phyloP scores from a whole-genome alignment of 2,888 invertebrate genomes.

The Hipparchia semele region DNA sequence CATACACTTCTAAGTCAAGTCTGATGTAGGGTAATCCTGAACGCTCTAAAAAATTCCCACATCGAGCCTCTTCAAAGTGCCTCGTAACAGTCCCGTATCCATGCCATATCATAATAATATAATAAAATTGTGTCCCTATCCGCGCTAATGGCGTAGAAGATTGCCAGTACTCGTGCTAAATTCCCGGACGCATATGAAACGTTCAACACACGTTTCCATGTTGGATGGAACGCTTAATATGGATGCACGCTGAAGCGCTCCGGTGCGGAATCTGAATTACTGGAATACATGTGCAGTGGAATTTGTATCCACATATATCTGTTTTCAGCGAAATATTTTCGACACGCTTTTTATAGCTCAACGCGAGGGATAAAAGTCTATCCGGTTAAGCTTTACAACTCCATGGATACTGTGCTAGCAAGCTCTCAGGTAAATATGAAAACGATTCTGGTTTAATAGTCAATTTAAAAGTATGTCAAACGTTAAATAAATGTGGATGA shows the following conservation, averaged over 20 bases:
- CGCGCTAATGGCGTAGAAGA: slow-evolving; percentile 8
- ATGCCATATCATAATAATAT: background rate
- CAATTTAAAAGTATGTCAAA: background rate
- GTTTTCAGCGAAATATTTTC: slow-evolving; percentile 2
- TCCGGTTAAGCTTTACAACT: background rate
- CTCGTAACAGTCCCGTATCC: no score
- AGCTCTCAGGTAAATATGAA: background rate
- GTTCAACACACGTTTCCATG: background rate
- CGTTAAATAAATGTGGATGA: no score
- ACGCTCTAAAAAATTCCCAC: no score
- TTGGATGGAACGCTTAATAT: background rate
- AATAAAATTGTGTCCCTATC: background rate
- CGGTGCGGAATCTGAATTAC: slow-evolving; percentile 17
- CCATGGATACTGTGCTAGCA: background rate
- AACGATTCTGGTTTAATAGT: background rate
- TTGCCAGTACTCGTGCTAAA: slow-evolving; percentile 7
- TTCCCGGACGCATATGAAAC: slow-evolving; percentile 13
- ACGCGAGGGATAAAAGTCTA: background rate
- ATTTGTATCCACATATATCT: background rate
- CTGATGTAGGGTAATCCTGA: no score
- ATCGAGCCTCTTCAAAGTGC: no score
- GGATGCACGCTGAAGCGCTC: slow-evolving; percentile 3
- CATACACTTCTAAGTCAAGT: no score
- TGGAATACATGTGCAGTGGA: slow-evolving; percentile 1
- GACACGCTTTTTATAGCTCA: background rate